These are phyloP conservation scores for Paralichthys olivaceus DNA, from an alignment of 2,113 vertebrate species.

Conservation along the genomic window DNA sequence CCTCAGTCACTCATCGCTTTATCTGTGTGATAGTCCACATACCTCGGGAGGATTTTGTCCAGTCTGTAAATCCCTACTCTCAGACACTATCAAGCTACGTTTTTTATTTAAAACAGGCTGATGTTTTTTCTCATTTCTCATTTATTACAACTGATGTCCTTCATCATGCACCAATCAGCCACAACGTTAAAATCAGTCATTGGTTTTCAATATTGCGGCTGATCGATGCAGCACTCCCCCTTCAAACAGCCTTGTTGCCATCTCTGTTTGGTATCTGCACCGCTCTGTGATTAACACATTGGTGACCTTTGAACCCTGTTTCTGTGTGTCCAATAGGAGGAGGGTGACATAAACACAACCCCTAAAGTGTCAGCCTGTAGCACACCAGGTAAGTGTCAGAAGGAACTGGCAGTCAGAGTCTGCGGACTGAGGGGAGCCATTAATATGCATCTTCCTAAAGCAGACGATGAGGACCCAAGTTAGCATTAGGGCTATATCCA, in stretches of 20 bases:
- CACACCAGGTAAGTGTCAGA: conserved; percentile 90
- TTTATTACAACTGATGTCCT: too few relatives aligned
- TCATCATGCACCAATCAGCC: too few relatives aligned
- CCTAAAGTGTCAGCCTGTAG: conserved; percentile 92
- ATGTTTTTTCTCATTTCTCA: too few relatives aligned
- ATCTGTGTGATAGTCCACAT: background rate
- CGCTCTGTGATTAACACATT: background rate
- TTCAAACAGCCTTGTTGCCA: background rate
- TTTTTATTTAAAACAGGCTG: background rate
- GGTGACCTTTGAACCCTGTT: conserved; percentile 29
- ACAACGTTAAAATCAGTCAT: background rate
- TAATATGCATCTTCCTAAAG: conserved; percentile 19
- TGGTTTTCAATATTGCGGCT: background rate
- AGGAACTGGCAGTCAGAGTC: background rate
- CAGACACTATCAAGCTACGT: background rate
- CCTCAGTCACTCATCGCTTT: conserved; percentile 8
- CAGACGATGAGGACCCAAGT: conserved; percentile 1
- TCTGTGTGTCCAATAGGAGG: conserved; percentile 87
- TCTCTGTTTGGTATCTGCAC: background rate
- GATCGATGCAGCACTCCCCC: background rate
- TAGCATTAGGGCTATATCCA: background rate
- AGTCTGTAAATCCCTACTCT: background rate
- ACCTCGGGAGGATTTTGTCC: background rate
- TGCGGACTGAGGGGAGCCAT: background rate
- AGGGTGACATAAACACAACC: conserved; percentile 86